phyloP scores from a whole-genome alignment of 2,797 vertebrate genomes.

The Crax fasciolata region DNA sequence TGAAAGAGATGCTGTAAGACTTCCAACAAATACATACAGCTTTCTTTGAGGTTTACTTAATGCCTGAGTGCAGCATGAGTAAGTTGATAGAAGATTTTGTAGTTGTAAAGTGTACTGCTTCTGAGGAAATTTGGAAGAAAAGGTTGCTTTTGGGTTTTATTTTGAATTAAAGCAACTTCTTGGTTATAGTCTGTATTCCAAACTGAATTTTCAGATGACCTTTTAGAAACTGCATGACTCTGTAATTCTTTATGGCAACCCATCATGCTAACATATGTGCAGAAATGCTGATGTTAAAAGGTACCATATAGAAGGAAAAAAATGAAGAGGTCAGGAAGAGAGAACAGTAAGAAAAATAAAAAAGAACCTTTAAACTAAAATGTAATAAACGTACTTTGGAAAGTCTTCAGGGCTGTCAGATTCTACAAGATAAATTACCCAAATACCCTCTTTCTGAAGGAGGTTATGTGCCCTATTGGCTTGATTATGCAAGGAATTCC shows the following conservation, averaged over 20 bases:
- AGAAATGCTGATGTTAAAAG: background rate
- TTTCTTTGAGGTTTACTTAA: background rate
- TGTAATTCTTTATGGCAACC: background rate
- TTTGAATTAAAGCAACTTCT: background rate
- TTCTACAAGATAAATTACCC: background rate
- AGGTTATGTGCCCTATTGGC: background rate
- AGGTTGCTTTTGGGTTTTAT: background rate
- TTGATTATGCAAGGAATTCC: background rate
- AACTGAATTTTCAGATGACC: background rate
- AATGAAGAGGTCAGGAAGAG: background rate
- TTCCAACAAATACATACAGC: background rate
- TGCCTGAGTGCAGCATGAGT: background rate
- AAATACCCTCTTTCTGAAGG: background rate
- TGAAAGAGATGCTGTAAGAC: background rate
- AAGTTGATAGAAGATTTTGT: background rate
- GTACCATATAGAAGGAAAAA: background rate
- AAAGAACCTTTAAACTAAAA: background rate
- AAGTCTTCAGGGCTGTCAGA: background rate
- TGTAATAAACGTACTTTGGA: background rate
- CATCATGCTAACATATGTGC: slow-evolving; percentile 17
- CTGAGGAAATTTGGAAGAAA: background rate
- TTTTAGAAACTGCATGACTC: background rate
- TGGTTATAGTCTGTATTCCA: background rate
- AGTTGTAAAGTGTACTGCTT: background rate
- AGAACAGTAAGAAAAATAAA: slow-evolving; percentile 1